These are phyloP conservation scores for Anguilla marmorata DNA, from an alignment of 2,797 vertebrate genomes.

Conservation along the genomic window DNA sequence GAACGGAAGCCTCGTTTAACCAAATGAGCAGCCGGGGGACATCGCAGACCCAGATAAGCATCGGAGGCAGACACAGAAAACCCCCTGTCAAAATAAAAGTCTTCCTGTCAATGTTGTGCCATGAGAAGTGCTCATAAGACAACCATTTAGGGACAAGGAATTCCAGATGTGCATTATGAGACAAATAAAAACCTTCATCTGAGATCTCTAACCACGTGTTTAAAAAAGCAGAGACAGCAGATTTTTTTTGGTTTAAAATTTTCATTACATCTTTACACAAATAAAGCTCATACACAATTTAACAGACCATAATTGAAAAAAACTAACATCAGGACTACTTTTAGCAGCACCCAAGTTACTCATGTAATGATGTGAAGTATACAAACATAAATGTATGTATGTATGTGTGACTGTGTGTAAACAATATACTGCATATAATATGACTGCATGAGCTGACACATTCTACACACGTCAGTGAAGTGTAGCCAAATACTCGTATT, in stretches of 20 bases:
- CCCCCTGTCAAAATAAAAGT: neutral
- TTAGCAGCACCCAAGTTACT: neutral
- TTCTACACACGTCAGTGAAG: neutral
- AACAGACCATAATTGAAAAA: neutral
- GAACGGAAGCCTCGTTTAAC: neutral
- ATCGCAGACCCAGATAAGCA: slow-evolving; percentile 13
- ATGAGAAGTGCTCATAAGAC: neutral
- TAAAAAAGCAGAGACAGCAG: neutral
- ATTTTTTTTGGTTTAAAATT: neutral
- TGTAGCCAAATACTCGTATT: neutral
- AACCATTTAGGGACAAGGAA: neutral
- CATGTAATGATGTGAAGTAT: neutral
- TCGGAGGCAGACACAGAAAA: neutral
- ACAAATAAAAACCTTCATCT: neutral
- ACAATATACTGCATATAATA: too few species aligned
- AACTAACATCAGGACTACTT: neutral
- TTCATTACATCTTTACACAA: neutral
- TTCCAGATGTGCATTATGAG: neutral
- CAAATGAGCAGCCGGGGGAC: slow-evolving; percentile 17
- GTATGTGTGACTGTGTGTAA: neutral
- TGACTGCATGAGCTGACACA: neutral
- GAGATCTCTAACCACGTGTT: neutral
- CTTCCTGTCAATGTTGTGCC: neutral
- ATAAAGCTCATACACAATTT: neutral
- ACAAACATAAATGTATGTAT: neutral